A percentile compares a stretch with the other conserved stretches of the same genome.
These are phyloP conservation scores for Okapia johnstoni DNA, from an alignment of 2,113 vertebrate species.

Conservation along the genomic window DNA sequence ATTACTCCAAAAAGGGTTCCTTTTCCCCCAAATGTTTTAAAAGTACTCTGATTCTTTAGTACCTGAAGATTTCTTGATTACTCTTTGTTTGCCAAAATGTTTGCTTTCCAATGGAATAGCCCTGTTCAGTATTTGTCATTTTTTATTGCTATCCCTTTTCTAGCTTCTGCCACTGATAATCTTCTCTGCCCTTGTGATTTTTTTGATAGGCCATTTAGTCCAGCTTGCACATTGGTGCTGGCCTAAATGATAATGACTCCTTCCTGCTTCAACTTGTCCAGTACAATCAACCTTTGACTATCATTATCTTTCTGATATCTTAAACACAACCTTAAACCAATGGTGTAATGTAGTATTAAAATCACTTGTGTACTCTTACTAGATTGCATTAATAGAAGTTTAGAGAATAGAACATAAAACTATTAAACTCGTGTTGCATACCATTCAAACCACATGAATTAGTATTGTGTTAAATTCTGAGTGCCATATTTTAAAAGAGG, in stretches of 20 bases:
- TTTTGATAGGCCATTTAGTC: neutral
- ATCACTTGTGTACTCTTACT: neutral
- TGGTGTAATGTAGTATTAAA: neutral
- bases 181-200: neutral
- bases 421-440: neutral
- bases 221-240: neutral
- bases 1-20: neutral
- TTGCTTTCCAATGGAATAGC: neutral
- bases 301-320: neutral
- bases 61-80: neutral
- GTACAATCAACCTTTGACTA: neutral
- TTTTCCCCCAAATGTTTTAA: neutral
- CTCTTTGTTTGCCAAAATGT: neutral
- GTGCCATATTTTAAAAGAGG: neutral
- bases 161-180: neutral
- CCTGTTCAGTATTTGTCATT: neutral
- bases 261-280: neutral
- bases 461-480: neutral
- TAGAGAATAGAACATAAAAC: neutral
- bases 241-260: neutral
- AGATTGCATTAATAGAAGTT: neutral
- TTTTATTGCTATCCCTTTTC: neutral
- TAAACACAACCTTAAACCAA: neutral
- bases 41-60: neutral
- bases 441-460: neutral